phyloP scores from a whole-genome alignment of 2,888 invertebrate species.

The Stenurella melanura region DNA sequence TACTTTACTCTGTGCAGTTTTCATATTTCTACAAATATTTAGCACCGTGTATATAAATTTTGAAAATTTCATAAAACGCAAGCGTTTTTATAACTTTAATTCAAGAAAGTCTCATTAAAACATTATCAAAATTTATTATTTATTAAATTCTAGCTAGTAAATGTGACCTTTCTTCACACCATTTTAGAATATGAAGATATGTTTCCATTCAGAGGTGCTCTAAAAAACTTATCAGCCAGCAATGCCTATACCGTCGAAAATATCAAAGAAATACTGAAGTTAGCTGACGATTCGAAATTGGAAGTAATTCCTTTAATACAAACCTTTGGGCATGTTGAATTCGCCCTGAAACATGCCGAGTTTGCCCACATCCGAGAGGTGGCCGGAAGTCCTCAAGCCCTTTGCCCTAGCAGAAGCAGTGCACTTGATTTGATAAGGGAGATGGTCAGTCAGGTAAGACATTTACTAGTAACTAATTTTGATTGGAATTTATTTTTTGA shows the following conservation, averaged over 20 bases:
- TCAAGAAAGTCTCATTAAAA: too few species aligned
- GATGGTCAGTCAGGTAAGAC: conserved; percentile 82
- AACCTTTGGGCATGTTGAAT: conserved; percentile 92
- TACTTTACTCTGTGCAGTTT: too few species aligned
- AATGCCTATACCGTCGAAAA: conserved; percentile 78
- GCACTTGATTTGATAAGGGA: conserved; percentile 79
- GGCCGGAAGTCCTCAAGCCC: conserved; percentile 80
- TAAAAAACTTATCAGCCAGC: conserved; percentile 76
- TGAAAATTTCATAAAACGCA: too few species aligned
- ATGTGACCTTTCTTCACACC: neutral
- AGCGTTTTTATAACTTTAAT: too few species aligned
- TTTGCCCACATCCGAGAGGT: conserved; percentile 81
- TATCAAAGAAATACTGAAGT: conserved; percentile 77
- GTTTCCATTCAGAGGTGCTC: conserved; percentile 82
- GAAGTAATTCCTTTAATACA: conserved; percentile 86
- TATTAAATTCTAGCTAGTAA: neutral
- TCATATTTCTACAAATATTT: too few species aligned
- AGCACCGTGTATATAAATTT: too few species aligned
- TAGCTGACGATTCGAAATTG: conserved; percentile 77
- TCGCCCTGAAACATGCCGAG: conserved; percentile 80
- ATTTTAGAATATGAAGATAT: conserved; percentile 85
- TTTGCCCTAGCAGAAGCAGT: conserved; percentile 81
- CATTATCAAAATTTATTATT: too few species aligned
- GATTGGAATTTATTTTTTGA: too few species aligned
- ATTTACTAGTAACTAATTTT: neutral